Conservation (phyloP, 2,888 invertebrate genomes). For the Drosophila siamana region DNA sequence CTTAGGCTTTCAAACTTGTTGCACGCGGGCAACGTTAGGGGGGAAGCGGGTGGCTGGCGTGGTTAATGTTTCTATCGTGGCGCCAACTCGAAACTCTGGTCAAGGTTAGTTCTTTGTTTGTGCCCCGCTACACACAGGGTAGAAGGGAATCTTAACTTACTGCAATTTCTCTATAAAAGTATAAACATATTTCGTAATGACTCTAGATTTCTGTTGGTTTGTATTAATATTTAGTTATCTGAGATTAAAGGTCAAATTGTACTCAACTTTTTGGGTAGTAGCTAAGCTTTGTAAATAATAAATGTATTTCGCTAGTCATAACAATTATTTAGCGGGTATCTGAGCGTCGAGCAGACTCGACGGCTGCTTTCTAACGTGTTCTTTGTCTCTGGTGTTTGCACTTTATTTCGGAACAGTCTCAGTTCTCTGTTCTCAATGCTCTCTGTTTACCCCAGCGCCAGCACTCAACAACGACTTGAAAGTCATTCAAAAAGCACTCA, state of each 20-base stretch:
- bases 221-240: no score
- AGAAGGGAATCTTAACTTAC: neutral
- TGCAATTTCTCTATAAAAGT: no score
- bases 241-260: no score
- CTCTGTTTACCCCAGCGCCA: constrained; percentile 34
- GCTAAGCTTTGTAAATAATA: no score
- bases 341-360: neutral
- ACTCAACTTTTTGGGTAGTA: no score
- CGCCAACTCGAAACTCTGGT: constrained; percentile 35
- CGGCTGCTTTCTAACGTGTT: neutral
- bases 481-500: constrained; percentile 4
- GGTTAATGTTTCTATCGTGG: constrained; percentile 1
- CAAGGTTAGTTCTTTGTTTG: constrained; percentile 51
- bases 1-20: constrained; percentile 62
- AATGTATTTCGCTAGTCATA: no score
- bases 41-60: constrained; percentile 8
- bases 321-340: no score
- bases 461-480: constrained; percentile 21
- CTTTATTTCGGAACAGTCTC: neutral
- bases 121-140: neutral
- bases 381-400: neutral
- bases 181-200: no score
- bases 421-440: neutral
- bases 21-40: constrained; percentile 30
- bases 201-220: no score